Conservation (phyloP, 2,797 vertebrate species). For the Dermochelys coriacea region DNA sequence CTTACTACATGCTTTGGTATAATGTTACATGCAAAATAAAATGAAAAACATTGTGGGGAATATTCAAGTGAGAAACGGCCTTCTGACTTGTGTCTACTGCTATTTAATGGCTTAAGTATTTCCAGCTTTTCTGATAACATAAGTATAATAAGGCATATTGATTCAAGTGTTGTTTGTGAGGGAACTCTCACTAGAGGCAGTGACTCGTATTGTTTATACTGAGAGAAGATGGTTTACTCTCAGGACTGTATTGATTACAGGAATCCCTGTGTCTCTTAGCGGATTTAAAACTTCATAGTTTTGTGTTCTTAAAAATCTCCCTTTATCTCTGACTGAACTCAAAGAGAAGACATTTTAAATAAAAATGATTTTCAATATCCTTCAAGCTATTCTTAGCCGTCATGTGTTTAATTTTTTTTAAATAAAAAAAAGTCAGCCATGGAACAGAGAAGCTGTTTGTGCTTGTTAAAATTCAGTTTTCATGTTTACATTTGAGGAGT, state of each 20-base stretch:
- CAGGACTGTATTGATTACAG: not conserved
- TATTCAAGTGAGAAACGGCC: not conserved
- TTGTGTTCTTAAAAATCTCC: slow-evolving; percentile 18
- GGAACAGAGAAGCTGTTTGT: slow-evolving; percentile 23
- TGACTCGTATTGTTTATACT: slow-evolving; percentile 5
- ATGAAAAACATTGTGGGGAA: not conserved
- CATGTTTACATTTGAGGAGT: not conserved
- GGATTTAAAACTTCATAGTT: slow-evolving; percentile 51
- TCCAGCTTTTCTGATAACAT: slow-evolving; percentile 40
- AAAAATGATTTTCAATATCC: slow-evolving; percentile 24
- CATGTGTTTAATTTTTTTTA: not conserved
- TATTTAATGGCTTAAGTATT: slow-evolving; percentile 12
- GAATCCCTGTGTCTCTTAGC: slow-evolving; percentile 19
- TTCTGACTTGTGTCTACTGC: slow-evolving; percentile 10
- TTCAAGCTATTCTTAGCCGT: not conserved
- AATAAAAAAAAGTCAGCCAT: not conserved
- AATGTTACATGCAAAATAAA: slow-evolving; percentile 28
- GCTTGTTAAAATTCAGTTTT: slow-evolving; percentile 37
- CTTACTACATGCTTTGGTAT: not conserved
- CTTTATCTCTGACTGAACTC: slow-evolving; percentile 50
- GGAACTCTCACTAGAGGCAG: not conserved
- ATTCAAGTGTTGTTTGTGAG: slow-evolving; percentile 13
- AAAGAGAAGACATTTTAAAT: slow-evolving; percentile 61
- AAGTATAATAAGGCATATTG: not conserved
- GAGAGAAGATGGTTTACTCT: not conserved